Percentiles rank a stretch among this genome's conserved stretches.
phyloP scores from a whole-genome alignment of 2,888 invertebrate genomes.

The Dastarcus helophoroides region DNA sequence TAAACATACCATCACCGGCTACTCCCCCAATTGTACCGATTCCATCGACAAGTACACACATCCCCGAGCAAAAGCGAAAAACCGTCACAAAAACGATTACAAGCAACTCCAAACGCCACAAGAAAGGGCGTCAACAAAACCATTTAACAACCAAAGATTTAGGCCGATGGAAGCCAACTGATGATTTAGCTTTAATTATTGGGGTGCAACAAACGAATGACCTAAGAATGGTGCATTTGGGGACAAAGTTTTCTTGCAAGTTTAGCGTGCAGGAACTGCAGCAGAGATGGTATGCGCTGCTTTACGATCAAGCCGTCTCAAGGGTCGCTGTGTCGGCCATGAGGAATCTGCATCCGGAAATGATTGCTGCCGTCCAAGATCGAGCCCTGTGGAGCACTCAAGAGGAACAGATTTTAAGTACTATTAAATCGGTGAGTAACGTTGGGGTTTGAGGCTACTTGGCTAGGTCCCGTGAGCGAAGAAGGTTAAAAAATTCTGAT shows the following conservation, averaged over 20 bases:
- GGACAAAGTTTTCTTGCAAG: slow-evolving; percentile 90
- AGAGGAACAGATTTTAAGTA: slow-evolving; percentile 79
- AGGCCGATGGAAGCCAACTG: slow-evolving; percentile 94
- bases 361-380: slow-evolving; percentile 75
- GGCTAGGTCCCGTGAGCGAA: too few relatives aligned
- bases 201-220: slow-evolving; percentile 86
- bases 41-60: slow-evolving; percentile 26
- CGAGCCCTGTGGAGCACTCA: slow-evolving; percentile 80
- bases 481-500: too few relatives aligned
- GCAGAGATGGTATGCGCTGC: slow-evolving; percentile 88
- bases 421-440: slow-evolving; percentile 60
- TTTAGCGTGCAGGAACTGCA: slow-evolving; percentile 90
- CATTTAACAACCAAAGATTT: slow-evolving; percentile 69
- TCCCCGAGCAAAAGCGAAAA: slow-evolving; percentile 35
- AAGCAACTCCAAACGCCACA: slow-evolving; percentile 39
- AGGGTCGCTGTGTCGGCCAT: slow-evolving; percentile 86
- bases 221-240: slow-evolving; percentile 71
- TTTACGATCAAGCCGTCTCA: slow-evolving; percentile 92
- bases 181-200: slow-evolving; percentile 87
- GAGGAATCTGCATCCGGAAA: slow-evolving; percentile 85
- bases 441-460: too few relatives aligned
- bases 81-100: slow-evolving; percentile 33
- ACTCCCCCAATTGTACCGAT: slow-evolving; percentile 26
- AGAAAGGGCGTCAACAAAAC: slow-evolving; percentile 54
- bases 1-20: slow-evolving; percentile 25